These are phyloP conservation scores for Zeuzera pyrina DNA, from an alignment of 2,888 invertebrate genomes.

Conservation along the genomic window DNA sequence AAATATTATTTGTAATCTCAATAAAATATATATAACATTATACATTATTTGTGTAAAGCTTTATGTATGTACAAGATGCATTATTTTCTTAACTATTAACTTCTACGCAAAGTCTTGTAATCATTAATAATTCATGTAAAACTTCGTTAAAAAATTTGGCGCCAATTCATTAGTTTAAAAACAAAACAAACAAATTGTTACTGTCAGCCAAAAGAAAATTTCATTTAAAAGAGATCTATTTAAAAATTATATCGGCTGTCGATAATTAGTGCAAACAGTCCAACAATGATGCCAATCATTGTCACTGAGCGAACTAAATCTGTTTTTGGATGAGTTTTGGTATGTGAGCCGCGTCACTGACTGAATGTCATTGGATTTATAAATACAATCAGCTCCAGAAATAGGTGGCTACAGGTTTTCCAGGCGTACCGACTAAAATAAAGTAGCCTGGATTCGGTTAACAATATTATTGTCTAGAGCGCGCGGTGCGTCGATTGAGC, in stretches of 20 bases:
- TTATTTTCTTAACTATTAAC: no score
- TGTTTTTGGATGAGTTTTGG: conserved; percentile 72
- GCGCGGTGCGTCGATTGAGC: conserved; percentile 30
- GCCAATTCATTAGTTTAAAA: no score
- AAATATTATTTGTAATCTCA: no score
- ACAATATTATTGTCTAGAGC: conserved; percentile 69
- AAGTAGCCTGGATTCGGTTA: conserved; percentile 71
- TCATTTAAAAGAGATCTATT: neutral
- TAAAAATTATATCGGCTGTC: conserved; percentile 3
- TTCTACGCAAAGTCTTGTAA: no score
- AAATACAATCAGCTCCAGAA: conserved; percentile 74
- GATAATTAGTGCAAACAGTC: conserved; percentile 45
- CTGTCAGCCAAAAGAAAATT: no score
- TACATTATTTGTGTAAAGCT: no score
- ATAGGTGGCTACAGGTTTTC: conserved; percentile 74
- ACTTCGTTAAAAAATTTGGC: no score
- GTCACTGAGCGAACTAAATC: conserved; percentile 61
- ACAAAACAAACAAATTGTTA: no score
- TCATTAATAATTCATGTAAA: no score
- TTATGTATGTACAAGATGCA: no score
- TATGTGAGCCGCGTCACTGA: conserved; percentile 68
- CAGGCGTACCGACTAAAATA: conserved; percentile 73
- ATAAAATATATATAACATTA: no score
- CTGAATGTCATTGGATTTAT: conserved; percentile 73
- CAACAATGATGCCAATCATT: conserved; percentile 65